These are phyloP conservation scores for Pogonomyrmex barbatus DNA, from an alignment of 1,140 invertebrate genomes.

Conservation along the genomic window DNA sequence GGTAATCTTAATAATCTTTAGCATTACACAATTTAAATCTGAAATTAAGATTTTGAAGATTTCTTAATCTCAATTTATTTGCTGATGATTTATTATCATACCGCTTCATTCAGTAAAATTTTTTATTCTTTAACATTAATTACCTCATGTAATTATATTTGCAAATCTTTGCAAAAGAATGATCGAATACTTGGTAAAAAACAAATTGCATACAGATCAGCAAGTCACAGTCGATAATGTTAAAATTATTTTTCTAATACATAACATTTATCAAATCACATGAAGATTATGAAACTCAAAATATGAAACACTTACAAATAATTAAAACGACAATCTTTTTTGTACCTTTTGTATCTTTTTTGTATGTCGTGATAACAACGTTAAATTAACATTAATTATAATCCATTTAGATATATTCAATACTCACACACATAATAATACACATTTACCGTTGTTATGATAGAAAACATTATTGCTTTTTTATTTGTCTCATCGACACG, in stretches of 20 bases:
- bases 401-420: background rate
- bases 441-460: background rate
- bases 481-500: background rate
- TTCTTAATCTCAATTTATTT: background rate
- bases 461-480: background rate
- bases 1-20: background rate
- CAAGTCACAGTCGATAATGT: background rate
- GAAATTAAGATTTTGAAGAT: background rate
- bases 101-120: background rate
- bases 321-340: constrained; percentile 11
- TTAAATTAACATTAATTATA: background rate
- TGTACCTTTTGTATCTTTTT: too few relatives aligned
- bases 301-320: constrained; percentile 8
- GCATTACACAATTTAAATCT: background rate
- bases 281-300: background rate
- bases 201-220: background rate
- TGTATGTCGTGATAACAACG: background rate
- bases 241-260: background rate
- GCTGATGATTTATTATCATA: too few relatives aligned
- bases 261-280: background rate
- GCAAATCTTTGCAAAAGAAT: background rate
- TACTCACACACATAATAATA: too few relatives aligned
- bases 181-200: background rate
- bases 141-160: background rate
- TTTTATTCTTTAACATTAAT: constrained; percentile 9